A percentile compares a stretch with the other conserved stretches of the same genome.
Evolutionary conservation across 2,113 vertebrate genomes (phyloP).

Genomic region (Bubalus kerabau): DNA sequence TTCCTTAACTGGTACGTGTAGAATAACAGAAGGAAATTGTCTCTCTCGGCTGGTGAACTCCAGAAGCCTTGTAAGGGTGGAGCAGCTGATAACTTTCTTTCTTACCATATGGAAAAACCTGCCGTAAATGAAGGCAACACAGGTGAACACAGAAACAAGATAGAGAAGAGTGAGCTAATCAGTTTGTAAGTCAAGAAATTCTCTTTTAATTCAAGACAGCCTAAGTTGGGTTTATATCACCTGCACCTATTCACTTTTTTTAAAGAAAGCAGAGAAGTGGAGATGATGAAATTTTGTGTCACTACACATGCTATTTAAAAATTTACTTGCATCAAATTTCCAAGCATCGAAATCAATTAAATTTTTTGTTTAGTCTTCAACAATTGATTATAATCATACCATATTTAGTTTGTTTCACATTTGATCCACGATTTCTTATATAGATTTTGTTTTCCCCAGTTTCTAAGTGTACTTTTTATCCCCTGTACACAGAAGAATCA

Average conservation of each 20-base stretch:
- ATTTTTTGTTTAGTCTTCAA: not conserved
- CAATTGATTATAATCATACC: not conserved
- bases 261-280: not conserved
- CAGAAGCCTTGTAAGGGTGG: not conserved
- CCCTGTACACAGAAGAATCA: not conserved
- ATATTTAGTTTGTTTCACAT: not conserved
- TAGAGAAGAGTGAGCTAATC: not conserved
- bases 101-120: not conserved
- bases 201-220: not conserved
- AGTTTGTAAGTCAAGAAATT: not conserved
- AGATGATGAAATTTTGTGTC: not conserved
- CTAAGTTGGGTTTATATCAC: not conserved
- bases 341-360: not conserved
- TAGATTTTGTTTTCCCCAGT: not conserved
- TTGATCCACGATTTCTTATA: not conserved
- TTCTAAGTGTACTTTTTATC: not conserved
- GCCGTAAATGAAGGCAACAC: not conserved
- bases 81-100: not conserved
- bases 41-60: not conserved
- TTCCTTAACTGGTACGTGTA: not conserved
- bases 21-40: not conserved
- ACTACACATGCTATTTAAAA: not conserved
- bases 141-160: not conserved
- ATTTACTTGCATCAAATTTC: conserved; percentile 5
- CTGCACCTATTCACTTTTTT: not conserved